phyloP scores from a whole-genome alignment of 2,888 invertebrate species.

The Lapara coniferarum region DNA sequence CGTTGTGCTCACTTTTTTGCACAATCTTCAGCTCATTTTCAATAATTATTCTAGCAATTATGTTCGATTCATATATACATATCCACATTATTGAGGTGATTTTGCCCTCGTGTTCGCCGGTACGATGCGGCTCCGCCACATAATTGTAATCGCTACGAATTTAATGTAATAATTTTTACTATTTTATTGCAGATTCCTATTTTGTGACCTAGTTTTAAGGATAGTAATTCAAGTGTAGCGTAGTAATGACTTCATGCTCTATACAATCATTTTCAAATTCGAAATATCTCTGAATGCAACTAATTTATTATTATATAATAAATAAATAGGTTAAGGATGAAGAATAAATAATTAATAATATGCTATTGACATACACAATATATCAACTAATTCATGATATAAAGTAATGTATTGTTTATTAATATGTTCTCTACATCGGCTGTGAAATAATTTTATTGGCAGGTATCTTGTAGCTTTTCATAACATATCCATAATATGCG shows the following conservation, averaged over 20 bases:
- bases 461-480: constrained; percentile 33
- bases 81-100: constrained; percentile 51
- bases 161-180: constrained; percentile 27
- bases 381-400: constrained; percentile 33
- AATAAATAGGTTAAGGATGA: constrained; percentile 53
- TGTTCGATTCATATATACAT: constrained; percentile 43
- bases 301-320: constrained; percentile 53
- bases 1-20: constrained; percentile 30
- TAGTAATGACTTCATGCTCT: constrained; percentile 34
- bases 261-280: constrained; percentile 53
- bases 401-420: neutral
- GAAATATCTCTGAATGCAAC: constrained; percentile 53
- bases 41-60: constrained; percentile 35
- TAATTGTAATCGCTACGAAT: constrained; percentile 25
- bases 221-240: constrained; percentile 56
- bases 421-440: constrained; percentile 44
- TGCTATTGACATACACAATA: constrained; percentile 40
- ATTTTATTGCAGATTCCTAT: constrained; percentile 82
- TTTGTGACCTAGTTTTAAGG: constrained; percentile 76
- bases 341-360: constrained; percentile 48
- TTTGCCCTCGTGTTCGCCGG: constrained; percentile 25
- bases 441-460: constrained; percentile 51
- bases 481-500: constrained; percentile 30
- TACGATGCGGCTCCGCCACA: constrained; percentile 1
- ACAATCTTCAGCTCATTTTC: constrained; percentile 35